These are phyloP conservation scores for Clarias platycephalus DNA, from an alignment of 2,797 vertebrate species.

Conservation along the genomic window DNA sequence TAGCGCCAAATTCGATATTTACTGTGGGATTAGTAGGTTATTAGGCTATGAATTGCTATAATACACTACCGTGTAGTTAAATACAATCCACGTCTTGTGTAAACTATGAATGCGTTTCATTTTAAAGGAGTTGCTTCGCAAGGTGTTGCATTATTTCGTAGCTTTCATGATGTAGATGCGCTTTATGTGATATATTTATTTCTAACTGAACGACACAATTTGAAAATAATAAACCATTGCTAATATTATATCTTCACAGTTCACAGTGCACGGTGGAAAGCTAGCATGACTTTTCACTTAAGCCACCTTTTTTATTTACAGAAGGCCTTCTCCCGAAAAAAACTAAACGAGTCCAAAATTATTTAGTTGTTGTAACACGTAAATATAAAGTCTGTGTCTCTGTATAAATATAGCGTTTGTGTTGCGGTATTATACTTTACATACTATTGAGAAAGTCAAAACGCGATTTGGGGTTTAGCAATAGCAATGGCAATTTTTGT, in stretches of 20 bases:
- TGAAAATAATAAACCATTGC: slow-evolving; percentile 61
- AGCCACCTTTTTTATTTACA: not conserved
- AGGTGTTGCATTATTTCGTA: slow-evolving; percentile 71
- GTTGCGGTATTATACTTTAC: not conserved
- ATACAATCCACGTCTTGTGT: slow-evolving; percentile 80
- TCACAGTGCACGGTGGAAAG: not conserved
- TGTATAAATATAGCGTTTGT: not conserved
- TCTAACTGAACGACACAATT: slow-evolving; percentile 79
- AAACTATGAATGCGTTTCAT: slow-evolving; percentile 58
- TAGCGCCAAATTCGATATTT: slow-evolving; percentile 83
- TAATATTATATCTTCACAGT: not conserved
- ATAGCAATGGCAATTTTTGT: not conserved
- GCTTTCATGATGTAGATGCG: slow-evolving; percentile 85
- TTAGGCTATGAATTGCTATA: slow-evolving; percentile 84
- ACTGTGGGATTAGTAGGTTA: slow-evolving; percentile 87
- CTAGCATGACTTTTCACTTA: not conserved
- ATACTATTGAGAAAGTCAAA: not conserved
- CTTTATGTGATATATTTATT: slow-evolving; percentile 87
- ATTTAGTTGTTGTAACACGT: too few relatives aligned
- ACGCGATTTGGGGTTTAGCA: not conserved
- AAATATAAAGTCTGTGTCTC: not conserved
- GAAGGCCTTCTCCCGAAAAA: not conserved
- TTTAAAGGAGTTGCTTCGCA: slow-evolving; percentile 62
- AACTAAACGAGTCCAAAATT: not conserved
- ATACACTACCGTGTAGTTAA: slow-evolving; percentile 84